Base-by-base conservation (phyloP, 2,113 vertebrate genomes). In the Syngnathus typhle region DNA sequence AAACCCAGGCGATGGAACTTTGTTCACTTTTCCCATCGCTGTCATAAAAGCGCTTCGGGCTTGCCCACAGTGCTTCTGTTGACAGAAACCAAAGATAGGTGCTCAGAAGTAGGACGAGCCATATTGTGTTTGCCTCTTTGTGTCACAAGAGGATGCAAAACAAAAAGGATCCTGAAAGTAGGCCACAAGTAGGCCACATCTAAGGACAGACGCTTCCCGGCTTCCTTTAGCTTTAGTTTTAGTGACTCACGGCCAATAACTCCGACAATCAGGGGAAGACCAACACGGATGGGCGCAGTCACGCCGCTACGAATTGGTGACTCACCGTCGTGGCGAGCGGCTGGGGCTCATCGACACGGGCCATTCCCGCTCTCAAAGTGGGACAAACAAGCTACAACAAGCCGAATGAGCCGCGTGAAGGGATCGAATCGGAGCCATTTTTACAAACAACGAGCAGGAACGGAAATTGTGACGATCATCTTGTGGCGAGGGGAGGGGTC, bases 21-120 rank as follows among this genome's bases (percentile, higher is more conserved):
- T 78, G 69, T 55, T 67, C 21, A 38, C 11, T 66, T 51, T 6
- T 41, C 19, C 32, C 55, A 21, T 54, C 51, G 27, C 64, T 64
- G 41, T 51, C 54, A 75, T 80, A 82, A 82, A 72, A 60, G 67
- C 12, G 58, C 60, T 39, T 46, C 63, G 60, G 58, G 69, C 70
- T 78, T 84, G 85, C 80, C 82, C 83, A 89, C 76, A 75, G 64
- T 27, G 41, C 69, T 70, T 75, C 70, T 67, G 74, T 82, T 79
- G 80, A 82, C 82, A 81, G 39, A 62, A 47, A 73, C 60, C 37
- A 19, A 7, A 18, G 80, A 82, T 82, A 71, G 79, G 56, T 78
- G 37, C 70, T 75, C 21, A 71, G 75, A 84, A 81, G 65, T 87
- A 84, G 83, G 85, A 68, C 85, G 84, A 59, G 1, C 56, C 69